phyloP scores from a whole-genome alignment of 2,888 invertebrate species.

The Dione juno region DNA sequence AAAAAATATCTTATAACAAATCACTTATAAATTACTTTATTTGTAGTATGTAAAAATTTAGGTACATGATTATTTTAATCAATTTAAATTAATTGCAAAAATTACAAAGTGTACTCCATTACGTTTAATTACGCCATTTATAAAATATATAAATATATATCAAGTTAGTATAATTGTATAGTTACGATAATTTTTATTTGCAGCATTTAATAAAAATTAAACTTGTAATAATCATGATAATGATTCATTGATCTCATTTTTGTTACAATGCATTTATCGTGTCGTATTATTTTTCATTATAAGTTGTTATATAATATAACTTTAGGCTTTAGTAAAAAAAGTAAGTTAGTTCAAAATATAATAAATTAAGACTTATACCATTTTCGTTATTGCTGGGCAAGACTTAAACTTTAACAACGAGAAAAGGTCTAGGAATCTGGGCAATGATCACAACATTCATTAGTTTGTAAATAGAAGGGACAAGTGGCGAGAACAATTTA shows the following conservation, averaged over 20 bases:
- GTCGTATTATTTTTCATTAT: conserved; percentile 27
- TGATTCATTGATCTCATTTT: conserved; percentile 42
- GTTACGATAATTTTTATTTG: conserved; percentile 41
- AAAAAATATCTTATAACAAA: too few species aligned
- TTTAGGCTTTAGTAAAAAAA: background rate
- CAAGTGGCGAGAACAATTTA: too few species aligned
- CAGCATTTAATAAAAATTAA: conserved; percentile 37
- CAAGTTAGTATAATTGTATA: background rate
- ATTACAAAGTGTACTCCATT: background rate
- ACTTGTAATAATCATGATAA: conserved; percentile 9
- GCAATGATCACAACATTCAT: too few species aligned
- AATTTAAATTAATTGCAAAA: too few species aligned
- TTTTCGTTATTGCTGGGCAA: too few species aligned
- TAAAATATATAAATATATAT: background rate
- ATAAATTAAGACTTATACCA: too few species aligned
- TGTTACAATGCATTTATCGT: conserved; percentile 37
- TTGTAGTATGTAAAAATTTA: too few species aligned
- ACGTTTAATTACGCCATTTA: background rate
- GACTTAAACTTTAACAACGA: too few species aligned
- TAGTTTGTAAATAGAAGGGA: too few species aligned
- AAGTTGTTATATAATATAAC: background rate
- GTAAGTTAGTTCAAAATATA: background rate
- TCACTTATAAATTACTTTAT: too few species aligned
- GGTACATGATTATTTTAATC: too few species aligned
- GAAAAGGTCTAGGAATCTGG: too few species aligned